A percentile compares a stretch with the other conserved stretches of the same genome.
phyloP scores from a whole-genome alignment of 2,888 invertebrate species.

The Teleiodes luculella region DNA sequence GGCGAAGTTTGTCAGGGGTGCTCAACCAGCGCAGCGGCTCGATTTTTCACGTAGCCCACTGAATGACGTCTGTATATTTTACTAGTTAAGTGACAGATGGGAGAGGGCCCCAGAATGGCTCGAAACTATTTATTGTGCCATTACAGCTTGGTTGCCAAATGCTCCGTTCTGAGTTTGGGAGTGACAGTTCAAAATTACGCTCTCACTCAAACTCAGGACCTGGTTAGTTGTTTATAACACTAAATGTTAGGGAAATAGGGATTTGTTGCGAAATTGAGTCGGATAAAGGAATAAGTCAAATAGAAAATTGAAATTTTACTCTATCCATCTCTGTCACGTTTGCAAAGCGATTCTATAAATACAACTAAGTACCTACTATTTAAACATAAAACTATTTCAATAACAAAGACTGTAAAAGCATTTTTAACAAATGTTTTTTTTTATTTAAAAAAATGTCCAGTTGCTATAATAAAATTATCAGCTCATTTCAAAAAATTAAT shows the following conservation, averaged over 20 bases:
- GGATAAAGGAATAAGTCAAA: constrained; percentile 1
- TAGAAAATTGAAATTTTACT: background rate
- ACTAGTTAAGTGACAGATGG: constrained; percentile 77
- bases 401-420: too few species aligned
- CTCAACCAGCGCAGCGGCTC: constrained; percentile 45
- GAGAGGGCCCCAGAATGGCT: constrained; percentile 47
- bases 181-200: constrained; percentile 68
- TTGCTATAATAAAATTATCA: background rate
- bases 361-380: too few species aligned
- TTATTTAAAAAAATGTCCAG: too few species aligned
- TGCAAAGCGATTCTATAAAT: too few species aligned
- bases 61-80: constrained; percentile 78
- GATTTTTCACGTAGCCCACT: constrained; percentile 70
- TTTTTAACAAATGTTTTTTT: too few species aligned
- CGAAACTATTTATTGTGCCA: constrained; percentile 75
- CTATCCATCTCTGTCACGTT: background rate
- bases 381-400: too few species aligned
- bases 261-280: constrained; percentile 4
- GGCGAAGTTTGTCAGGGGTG: constrained; percentile 50
- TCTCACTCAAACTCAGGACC: constrained; percentile 29
- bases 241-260: constrained; percentile 4
- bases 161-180: constrained; percentile 49
- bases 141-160: constrained; percentile 69
- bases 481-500: background rate
- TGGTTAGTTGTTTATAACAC: constrained; percentile 3